These are phyloP conservation scores for Orchestia grillus DNA, from an alignment of 1,140 invertebrate species.

Conservation along the genomic window DNA sequence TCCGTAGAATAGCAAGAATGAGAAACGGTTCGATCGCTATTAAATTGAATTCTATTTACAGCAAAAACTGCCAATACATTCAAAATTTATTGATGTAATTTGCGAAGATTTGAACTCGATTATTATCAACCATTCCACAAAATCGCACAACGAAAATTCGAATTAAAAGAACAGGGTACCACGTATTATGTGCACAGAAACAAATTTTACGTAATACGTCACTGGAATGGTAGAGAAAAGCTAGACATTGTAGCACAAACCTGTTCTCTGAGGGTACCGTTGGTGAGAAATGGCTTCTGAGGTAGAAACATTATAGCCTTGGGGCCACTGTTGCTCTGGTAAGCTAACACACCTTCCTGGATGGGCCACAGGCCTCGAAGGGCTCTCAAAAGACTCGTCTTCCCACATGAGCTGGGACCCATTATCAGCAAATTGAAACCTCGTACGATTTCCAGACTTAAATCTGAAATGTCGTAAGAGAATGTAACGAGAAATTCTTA, in stretches of 20 bases:
- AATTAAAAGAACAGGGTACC: neutral
- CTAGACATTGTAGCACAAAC: conserved; percentile 61
- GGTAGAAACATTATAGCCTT: conserved; percentile 74
- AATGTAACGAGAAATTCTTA: neutral
- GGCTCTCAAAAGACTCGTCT: conserved; percentile 76
- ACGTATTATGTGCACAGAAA: neutral
- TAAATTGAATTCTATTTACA: neutral
- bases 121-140: neutral
- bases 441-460: conserved; percentile 72
- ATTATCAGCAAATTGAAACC: conserved; percentile 75
- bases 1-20: neutral
- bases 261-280: conserved; percentile 75
- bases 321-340: conserved; percentile 69
- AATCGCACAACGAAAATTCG: neutral
- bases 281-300: conserved; percentile 77
- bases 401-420: conserved; percentile 77
- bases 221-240: neutral
- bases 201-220: neutral
- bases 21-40: neutral
- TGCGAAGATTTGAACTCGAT: neutral
- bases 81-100: neutral
- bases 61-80: neutral
- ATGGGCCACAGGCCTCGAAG: conserved; percentile 76
- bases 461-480: conserved; percentile 69
- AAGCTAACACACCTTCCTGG: conserved; percentile 71